Evolutionary conservation across 2,113 vertebrate species (phyloP).

Genomic region (Mellivora capensis): DNA sequence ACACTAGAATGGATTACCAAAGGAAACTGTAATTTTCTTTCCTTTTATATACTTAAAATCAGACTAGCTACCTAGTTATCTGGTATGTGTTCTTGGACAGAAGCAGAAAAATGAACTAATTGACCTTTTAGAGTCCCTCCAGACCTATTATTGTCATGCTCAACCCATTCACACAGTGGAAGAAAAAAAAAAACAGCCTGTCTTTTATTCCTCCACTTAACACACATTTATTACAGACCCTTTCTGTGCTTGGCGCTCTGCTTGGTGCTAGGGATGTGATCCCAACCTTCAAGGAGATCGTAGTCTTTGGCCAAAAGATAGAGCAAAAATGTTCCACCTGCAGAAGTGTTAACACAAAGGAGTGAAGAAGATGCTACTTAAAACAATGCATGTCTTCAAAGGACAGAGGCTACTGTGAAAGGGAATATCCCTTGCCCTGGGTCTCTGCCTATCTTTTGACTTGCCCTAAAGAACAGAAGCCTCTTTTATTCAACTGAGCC

Average conservation of each 20-base stretch:
- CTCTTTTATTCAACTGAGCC: constrained; percentile 35
- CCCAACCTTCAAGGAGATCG: constrained; percentile 54
- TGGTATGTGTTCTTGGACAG: constrained; percentile 57
- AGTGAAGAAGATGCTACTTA: constrained; percentile 53
- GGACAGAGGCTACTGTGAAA: constrained; percentile 34
- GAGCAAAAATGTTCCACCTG: constrained; percentile 37
- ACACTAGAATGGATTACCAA: constrained; percentile 56
- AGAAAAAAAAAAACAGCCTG: constrained; percentile 56
- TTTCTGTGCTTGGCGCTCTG: constrained; percentile 35
- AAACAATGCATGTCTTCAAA: constrained; percentile 60
- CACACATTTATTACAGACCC: constrained; percentile 48
- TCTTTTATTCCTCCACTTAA: constrained; percentile 60
- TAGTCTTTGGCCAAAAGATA: constrained; percentile 68
- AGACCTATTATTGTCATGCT: constrained; percentile 65
- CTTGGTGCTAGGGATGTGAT: constrained; percentile 51
- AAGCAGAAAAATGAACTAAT: constrained; percentile 65
- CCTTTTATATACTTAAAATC: constrained; percentile 58
- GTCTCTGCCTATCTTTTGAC: constrained; percentile 45
- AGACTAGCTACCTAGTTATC: constrained; percentile 60
- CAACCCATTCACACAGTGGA: constrained; percentile 54
- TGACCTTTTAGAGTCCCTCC: constrained; percentile 63
- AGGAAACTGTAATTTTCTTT: constrained; percentile 64
- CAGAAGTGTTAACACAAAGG: constrained; percentile 20
- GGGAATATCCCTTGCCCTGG: neutral
- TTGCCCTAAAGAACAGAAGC: neutral